Conservation (phyloP, 2,888 invertebrate species). For the Calliopum simillimum region DNA sequence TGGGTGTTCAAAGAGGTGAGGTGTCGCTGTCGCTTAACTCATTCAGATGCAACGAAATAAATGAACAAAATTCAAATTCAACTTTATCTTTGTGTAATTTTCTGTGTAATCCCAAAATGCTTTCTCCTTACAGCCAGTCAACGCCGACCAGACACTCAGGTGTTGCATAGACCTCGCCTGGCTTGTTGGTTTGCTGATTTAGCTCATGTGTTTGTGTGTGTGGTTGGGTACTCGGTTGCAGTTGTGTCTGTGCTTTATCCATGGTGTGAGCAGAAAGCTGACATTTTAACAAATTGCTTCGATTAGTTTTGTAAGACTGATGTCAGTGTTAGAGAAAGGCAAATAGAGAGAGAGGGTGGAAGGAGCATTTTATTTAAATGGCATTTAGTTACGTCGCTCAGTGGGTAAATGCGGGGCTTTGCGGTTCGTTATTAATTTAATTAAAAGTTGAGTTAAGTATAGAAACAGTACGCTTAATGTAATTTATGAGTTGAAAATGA, state of each 20-base stretch:
- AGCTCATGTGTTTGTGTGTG: neutral
- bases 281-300: conserved; percentile 52
- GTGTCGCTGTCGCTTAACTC: conserved; percentile 9
- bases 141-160: neutral
- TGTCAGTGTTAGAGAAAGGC: neutral
- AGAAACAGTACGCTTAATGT: neutral
- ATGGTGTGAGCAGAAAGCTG: conserved; percentile 43
- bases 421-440: conserved; percentile 31
- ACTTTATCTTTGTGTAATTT: conserved; percentile 36
- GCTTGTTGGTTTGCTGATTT: too few species aligned
- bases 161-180: too few species aligned
- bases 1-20: neutral
- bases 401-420: conserved; percentile 13
- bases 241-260: conserved; percentile 19
- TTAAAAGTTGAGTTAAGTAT: conserved; percentile 18
- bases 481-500: too few species aligned
- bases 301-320: conserved; percentile 49
- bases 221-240: neutral
- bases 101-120: conserved; percentile 30
- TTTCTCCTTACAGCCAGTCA: neutral
- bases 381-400: conserved; percentile 50
- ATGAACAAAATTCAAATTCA: conserved; percentile 28
- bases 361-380: conserved; percentile 31
- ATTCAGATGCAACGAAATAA: conserved; percentile 7
- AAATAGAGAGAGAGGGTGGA: neutral